A percentile compares a stretch with the other conserved stretches of the same genome.
These are phyloP conservation scores for Glaucomys volans DNA, from an alignment of 2,113 vertebrate genomes.

Conservation along the genomic window DNA sequence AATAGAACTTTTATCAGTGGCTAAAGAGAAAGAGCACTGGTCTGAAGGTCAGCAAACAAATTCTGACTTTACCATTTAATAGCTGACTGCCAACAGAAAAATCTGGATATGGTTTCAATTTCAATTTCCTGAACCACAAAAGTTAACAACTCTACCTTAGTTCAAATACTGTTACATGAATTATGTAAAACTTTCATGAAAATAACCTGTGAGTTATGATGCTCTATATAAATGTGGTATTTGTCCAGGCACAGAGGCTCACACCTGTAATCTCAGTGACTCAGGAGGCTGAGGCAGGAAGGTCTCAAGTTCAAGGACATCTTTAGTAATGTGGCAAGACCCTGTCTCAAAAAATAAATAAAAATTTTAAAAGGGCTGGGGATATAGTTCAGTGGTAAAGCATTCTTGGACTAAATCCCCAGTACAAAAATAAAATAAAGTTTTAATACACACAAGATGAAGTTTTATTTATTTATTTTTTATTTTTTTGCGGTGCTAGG, in stretches of 20 bases:
- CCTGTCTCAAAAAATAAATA: neutral
- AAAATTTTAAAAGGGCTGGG: neutral
- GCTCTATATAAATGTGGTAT: too few relatives aligned
- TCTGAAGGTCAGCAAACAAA: neutral
- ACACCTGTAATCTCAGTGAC: too few relatives aligned
- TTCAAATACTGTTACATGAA: too few relatives aligned
- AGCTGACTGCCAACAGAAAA: neutral
- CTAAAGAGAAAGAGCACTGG: slow-evolving; percentile 11
- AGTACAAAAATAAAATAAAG: neutral
- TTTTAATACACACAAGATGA: too few relatives aligned
- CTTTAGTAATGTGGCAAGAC: neutral
- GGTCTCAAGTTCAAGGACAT: neutral
- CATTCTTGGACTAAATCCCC: neutral
- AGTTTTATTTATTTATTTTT: too few relatives aligned
- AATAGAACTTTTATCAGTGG: neutral
- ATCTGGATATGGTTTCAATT: neutral
- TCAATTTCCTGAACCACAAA: slow-evolving; percentile 14
- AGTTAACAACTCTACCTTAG: too few relatives aligned
- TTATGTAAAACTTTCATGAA: neutral
- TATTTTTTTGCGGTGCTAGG: too few relatives aligned
- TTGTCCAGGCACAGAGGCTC: too few relatives aligned
- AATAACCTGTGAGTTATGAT: neutral
- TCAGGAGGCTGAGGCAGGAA: too few relatives aligned
- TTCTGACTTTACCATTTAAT: slow-evolving; percentile 19
- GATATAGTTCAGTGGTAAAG: neutral